Evolutionary conservation across 2,113 vertebrate species (phyloP).

Genomic region (Corynorhinus townsendii): DNA sequence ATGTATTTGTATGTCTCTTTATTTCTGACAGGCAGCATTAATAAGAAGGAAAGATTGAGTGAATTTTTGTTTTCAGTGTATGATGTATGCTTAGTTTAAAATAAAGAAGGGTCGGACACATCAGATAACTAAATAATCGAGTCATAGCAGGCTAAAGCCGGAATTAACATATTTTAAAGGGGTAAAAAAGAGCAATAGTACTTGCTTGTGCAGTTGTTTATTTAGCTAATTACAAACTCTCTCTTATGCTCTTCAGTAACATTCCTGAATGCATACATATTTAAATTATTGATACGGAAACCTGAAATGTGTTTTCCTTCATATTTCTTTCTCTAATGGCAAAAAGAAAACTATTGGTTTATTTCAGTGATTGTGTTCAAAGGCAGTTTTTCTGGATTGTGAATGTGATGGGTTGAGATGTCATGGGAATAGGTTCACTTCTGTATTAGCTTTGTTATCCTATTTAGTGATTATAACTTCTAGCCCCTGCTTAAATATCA

Average conservation of each 20-base stretch:
- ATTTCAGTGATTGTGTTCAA: not conserved
- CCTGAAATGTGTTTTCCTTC: not conserved
- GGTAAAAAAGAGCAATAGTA: not conserved
- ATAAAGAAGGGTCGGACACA: not conserved
- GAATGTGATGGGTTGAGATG: not conserved
- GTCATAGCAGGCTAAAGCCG: not conserved
- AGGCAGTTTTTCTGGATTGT: not conserved
- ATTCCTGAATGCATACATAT: not conserved
- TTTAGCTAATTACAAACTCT: conserved; percentile 26
- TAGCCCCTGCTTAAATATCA: not conserved
- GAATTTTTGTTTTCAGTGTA: not conserved
- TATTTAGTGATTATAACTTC: conserved; percentile 45
- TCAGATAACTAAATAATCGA: conserved; percentile 39
- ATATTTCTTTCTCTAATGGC: not conserved
- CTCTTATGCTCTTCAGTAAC: not conserved
- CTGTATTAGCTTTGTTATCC: conserved; percentile 40
- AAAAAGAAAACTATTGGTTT: not conserved
- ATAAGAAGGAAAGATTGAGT: conserved; percentile 25
- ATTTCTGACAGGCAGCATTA: conserved; percentile 42
- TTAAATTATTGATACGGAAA: conserved; percentile 35
- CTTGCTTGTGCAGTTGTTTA: conserved; percentile 32
- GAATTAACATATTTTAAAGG: conserved; percentile 45
- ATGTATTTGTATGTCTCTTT: conserved; percentile 31
- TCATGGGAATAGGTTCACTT: not conserved
- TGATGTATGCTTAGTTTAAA: not conserved